These are phyloP conservation scores for Coreius guichenoti DNA, from an alignment of 2,797 vertebrate genomes.

Conservation along the genomic window DNA sequence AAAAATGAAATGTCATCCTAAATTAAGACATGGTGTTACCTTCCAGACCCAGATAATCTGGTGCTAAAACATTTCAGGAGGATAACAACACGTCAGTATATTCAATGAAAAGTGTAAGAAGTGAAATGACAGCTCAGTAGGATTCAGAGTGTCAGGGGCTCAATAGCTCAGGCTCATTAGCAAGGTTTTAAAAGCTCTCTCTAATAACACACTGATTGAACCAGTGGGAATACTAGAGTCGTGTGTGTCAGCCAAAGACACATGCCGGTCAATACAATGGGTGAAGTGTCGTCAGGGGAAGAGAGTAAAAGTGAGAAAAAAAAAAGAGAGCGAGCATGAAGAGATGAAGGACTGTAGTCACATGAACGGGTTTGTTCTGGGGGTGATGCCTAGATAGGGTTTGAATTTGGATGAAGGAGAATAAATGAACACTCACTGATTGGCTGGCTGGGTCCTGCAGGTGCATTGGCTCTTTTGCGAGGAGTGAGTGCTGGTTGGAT, in stretches of 20 bases:
- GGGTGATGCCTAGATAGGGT: not conserved
- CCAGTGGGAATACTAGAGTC: constrained; percentile 35
- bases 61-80: not conserved
- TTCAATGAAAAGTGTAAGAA: constrained; percentile 16
- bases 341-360: not conserved
- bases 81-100: not conserved
- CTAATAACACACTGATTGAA: constrained; percentile 44
- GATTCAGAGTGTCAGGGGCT: constrained; percentile 45
- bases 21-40: not conserved
- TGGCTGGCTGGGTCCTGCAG: constrained; percentile 74
- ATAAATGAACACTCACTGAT: constrained; percentile 75
- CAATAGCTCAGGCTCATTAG: constrained; percentile 42
- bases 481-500: constrained; percentile 96
- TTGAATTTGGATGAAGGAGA: not conserved
- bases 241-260: constrained; percentile 42
- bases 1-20: not conserved
- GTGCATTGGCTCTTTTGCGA: constrained; percentile 87
- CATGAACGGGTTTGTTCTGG: constrained; percentile 10
- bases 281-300: constrained; percentile 2
- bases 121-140: constrained; percentile 29
- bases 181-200: constrained; percentile 53
- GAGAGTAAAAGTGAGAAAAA: not conserved
- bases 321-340: not conserved
- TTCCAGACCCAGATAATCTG: not conserved
- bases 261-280: constrained; percentile 40